These are phyloP conservation scores for Porites rus DNA, from an alignment of 92 coral and sea anemone species.

Conservation along the genomic window DNA sequence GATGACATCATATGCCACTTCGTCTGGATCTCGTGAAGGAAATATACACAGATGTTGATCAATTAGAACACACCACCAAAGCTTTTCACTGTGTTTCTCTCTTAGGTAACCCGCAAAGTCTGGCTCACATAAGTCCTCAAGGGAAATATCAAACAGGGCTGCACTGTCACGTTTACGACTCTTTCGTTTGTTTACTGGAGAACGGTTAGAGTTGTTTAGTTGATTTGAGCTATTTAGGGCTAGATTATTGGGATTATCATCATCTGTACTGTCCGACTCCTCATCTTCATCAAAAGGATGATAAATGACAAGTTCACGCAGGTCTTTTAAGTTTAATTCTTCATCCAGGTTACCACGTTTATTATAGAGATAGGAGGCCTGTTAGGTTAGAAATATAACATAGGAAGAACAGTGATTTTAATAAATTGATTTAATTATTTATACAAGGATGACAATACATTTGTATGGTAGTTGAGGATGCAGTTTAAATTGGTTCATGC, in stretches of 20 bases:
- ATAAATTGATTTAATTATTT: no score
- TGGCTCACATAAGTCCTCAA: conserved; percentile 89
- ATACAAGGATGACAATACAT: no score
- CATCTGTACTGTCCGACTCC: conserved; percentile 59
- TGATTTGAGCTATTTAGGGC: conserved; percentile 20
- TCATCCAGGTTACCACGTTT: conserved; percentile 63
- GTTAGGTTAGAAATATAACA: conserved; percentile 44
- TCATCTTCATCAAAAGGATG: conserved; percentile 86
- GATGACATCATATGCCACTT: conserved; percentile 96
- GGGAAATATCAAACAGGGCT: conserved; percentile 90
- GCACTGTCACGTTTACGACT: conserved; percentile 99
- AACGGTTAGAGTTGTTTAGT: conserved; percentile 38
- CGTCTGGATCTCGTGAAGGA: conserved; percentile 93
- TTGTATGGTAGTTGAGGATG: no score
- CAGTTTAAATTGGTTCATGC: no score
- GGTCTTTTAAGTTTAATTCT: conserved; percentile 75
- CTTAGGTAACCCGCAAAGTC: conserved; percentile 90
- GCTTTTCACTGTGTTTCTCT: conserved; percentile 93
- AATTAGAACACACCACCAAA: conserved; percentile 97
- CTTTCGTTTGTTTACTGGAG: conserved; percentile 56
- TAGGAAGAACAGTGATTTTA: conserved; percentile 16
- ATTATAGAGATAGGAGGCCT: conserved; percentile 48
- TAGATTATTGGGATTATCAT: conserved; percentile 34
- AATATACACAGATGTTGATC: conserved; percentile 98
- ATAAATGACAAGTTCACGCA: conserved; percentile 85